A percentile compares a stretch with the other conserved stretches of the same genome.
phyloP scores from a whole-genome alignment of 37 sponge, comb jelly and placozoan genomes.

The Spongia lamella region DNA sequence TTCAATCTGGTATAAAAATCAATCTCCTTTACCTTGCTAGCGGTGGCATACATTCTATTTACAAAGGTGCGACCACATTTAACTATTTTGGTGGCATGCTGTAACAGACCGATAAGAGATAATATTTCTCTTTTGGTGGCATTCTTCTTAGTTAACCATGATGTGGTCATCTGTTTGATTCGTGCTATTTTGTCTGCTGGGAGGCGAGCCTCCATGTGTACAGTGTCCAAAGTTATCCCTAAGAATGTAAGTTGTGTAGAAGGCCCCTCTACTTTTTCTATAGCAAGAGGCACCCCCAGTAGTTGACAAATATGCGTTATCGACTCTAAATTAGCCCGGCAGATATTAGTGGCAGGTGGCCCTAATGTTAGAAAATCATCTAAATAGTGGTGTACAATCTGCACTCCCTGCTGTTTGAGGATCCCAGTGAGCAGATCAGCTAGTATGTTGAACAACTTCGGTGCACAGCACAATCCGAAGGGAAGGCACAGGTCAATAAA shows the following conservation, averaged over 20 bases:
- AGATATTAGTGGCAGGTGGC: not conserved
- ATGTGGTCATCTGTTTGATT: slow-evolving; percentile 9
- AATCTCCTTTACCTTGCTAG: too few species aligned
- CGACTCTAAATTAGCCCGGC: not conserved
- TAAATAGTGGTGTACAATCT: too few species aligned
- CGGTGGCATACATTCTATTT: too few species aligned
- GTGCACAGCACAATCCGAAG: too few species aligned
- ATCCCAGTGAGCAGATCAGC: too few species aligned
- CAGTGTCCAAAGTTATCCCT: slow-evolving; percentile 20
- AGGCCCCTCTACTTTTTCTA: slow-evolving; percentile 22
- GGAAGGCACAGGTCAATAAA: too few species aligned
- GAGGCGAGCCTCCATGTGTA: slow-evolving; percentile 15
- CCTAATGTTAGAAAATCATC: slow-evolving; percentile 6
- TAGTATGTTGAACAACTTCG: too few species aligned
- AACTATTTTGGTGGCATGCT: slow-evolving; percentile 18
- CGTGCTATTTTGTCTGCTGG: slow-evolving; percentile 5
- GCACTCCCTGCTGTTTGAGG: too few species aligned
- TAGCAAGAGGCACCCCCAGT: slow-evolving; percentile 22
- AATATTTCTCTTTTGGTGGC: slow-evolving; percentile 17
- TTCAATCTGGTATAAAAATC: too few species aligned
- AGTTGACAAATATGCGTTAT: not conserved
- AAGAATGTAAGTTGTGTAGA: slow-evolving; percentile 10
- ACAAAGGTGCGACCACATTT: slow-evolving; percentile 13
- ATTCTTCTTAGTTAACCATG: not conserved
- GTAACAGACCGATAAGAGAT: slow-evolving; percentile 15